These are phyloP conservation scores for Pygmarrhopalites habei DNA, from an alignment of 1,140 invertebrate species.

Conservation along the genomic window DNA sequence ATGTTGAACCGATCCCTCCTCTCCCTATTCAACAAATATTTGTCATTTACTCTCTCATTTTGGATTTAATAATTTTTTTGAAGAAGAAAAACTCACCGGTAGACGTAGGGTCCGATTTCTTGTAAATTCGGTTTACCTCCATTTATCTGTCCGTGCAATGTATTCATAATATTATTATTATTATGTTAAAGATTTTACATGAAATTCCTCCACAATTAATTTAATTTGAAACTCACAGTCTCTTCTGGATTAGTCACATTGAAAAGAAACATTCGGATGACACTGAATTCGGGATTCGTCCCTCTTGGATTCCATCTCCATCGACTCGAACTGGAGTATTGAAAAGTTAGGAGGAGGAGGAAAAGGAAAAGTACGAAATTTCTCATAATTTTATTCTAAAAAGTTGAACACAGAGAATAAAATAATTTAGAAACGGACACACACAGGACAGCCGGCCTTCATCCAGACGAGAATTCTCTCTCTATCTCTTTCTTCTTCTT, in stretches of 20 bases:
- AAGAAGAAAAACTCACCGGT: background rate
- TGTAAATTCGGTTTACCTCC: background rate
- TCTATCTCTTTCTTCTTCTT: too few species aligned
- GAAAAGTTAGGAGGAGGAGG: background rate
- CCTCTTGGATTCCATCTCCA: slow-evolving; percentile 2
- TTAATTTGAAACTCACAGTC: too few species aligned
- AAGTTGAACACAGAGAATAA: too few species aligned
- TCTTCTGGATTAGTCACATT: slow-evolving; percentile 11
- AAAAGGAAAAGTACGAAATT: too few species aligned
- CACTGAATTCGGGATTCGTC: background rate
- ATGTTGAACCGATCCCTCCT: background rate
- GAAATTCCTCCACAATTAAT: background rate
- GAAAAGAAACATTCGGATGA: background rate
- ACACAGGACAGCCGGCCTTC: too few species aligned
- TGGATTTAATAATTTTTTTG: slow-evolving; percentile 2
- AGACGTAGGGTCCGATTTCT: slow-evolving; percentile 5
- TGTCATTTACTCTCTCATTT: background rate
- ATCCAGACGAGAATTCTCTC: too few species aligned
- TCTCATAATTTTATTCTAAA: too few species aligned
- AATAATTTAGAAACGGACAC: too few species aligned
- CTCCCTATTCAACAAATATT: background rate
- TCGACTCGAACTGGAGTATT: background rate
- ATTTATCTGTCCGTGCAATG: background rate
- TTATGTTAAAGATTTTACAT: background rate
- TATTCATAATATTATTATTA: too few species aligned